Evolutionary conservation across 2,113 vertebrate species (phyloP).

Genomic region (Platysternon megacephalum): DNA sequence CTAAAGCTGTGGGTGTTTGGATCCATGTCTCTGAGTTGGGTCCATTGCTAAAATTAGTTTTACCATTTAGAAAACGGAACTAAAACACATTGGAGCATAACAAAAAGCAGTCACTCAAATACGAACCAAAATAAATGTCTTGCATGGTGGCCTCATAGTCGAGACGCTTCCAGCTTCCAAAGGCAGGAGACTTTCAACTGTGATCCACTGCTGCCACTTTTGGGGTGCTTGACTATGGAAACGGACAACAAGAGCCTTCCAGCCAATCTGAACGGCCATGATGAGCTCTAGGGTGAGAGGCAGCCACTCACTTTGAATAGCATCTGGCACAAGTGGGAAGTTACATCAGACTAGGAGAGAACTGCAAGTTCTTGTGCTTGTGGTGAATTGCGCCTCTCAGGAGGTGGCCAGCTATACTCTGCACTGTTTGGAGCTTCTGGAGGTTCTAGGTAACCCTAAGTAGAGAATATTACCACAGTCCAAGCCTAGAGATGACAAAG

Average conservation of each 20-base stretch:
- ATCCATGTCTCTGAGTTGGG: background rate
- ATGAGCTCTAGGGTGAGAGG: background rate
- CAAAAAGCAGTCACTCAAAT: background rate
- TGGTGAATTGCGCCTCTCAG: background rate
- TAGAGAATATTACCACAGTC: background rate
- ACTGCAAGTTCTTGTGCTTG: background rate
- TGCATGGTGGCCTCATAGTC: rapidly evolving
- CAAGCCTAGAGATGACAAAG: background rate
- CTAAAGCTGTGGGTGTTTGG: background rate
- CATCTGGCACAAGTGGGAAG: background rate
- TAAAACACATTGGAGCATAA: background rate
- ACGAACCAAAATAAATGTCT: background rate
- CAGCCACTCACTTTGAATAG: background rate
- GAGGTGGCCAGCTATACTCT: rapidly evolving
- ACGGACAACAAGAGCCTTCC: background rate
- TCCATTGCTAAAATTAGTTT: background rate
- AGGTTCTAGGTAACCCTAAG: background rate
- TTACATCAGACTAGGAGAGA: background rate
- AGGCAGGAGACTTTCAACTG: background rate
- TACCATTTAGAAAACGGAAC: background rate
- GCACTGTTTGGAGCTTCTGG: background rate
- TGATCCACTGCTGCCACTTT: background rate
- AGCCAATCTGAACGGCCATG: background rate
- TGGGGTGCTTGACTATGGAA: background rate
- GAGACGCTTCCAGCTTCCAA: background rate